These are phyloP conservation scores for Girardinichthys multiradiatus DNA, from an alignment of 2,113 vertebrate genomes.

Conservation along the genomic window DNA sequence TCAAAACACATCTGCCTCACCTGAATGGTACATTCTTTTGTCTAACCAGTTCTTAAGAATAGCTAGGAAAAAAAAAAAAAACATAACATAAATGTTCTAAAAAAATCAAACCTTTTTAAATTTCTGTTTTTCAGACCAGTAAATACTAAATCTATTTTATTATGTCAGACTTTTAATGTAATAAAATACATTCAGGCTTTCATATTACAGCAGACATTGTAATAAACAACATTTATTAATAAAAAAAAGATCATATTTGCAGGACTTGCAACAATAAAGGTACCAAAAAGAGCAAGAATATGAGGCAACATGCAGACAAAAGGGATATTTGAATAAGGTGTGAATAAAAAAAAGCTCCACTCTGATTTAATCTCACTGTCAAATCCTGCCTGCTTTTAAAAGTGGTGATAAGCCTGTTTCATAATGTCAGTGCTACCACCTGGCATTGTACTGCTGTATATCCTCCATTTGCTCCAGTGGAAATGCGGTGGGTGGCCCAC, in stretches of 20 bases:
- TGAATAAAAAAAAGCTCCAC: not conserved
- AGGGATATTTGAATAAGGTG: not conserved
- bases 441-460: constrained; percentile 33
- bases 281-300: not conserved
- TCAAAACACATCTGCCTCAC: too few relatives aligned
- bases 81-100: not conserved
- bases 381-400: constrained; percentile 23
- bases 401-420: constrained; percentile 3
- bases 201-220: not conserved
- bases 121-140: not conserved
- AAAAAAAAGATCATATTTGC: not conserved
- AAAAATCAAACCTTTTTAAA: not conserved
- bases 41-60: too few relatives aligned
- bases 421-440: constrained; percentile 12
- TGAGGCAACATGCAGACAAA: constrained; percentile 5
- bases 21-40: too few relatives aligned
- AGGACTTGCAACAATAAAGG: not conserved
- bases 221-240: not conserved
- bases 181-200: not conserved
- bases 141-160: not conserved
- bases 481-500: constrained; percentile 34
- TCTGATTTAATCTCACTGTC: constrained; percentile 17
- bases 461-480: constrained; percentile 34
- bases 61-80: too few relatives aligned
- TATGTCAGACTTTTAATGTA: not conserved